Percentiles rank a stretch among this genome's conserved stretches.
Evolutionary conservation across 2,888 invertebrate species (phyloP).

Genomic region (Ochropacha duplaris): DNA sequence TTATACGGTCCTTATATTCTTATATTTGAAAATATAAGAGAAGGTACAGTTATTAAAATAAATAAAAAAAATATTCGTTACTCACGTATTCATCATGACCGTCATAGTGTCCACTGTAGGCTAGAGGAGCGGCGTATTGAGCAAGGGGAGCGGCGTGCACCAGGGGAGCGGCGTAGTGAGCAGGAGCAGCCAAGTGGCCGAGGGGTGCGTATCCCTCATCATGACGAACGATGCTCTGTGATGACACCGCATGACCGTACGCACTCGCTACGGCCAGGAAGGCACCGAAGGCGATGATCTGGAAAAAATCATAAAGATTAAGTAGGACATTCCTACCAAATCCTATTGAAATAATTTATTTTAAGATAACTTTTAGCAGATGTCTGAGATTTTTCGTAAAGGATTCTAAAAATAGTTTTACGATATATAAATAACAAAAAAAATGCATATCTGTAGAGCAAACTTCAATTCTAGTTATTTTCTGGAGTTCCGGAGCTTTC

Average conservation of each 20-base stretch:
- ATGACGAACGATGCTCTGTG: conserved; percentile 65
- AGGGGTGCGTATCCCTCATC: conserved; percentile 44
- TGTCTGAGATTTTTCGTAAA: too few relatives aligned
- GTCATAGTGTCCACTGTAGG: conserved; percentile 26
- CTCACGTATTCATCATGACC: conserved; percentile 58
- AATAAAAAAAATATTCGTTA: background rate
- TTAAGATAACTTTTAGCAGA: too few relatives aligned
- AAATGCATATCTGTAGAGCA: background rate
- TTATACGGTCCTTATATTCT: too few relatives aligned
- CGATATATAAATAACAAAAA: too few relatives aligned
- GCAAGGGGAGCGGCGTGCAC: conserved; percentile 41
- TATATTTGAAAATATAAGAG: too few relatives aligned
- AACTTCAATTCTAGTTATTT: background rate
- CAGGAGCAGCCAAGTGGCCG: conserved; percentile 38
- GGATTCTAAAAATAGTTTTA: background rate
- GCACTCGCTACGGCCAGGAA: conserved; percentile 73
- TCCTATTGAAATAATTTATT: too few relatives aligned
- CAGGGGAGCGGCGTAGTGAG: conserved; percentile 47
- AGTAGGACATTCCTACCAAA: background rate
- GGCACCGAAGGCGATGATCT: conserved; percentile 72
- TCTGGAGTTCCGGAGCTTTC: background rate
- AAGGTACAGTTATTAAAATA: too few relatives aligned
- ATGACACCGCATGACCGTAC: conserved; percentile 63
- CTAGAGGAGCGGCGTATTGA: conserved; percentile 39
- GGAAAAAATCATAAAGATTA: conserved; percentile 19